Base-by-base conservation (phyloP, 1,140 invertebrate species). In the Babylonia areolata region DNA sequence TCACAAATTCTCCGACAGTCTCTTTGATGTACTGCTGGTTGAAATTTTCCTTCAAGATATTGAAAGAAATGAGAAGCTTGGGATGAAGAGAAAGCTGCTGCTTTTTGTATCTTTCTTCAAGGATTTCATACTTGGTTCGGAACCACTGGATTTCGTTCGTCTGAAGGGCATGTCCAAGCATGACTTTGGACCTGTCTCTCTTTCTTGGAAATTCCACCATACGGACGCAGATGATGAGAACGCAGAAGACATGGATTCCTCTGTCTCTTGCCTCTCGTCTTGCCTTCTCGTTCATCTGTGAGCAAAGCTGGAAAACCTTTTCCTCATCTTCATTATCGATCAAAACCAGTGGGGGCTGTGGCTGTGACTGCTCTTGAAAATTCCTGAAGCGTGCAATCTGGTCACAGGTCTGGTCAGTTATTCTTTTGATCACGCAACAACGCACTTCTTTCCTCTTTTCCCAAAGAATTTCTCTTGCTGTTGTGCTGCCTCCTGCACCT, bases 281-380 rank as follows among this genome's bases (percentile, higher is more conserved):
- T 0, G 87, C 88, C 58, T 71, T 85, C 73, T 88, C 87, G 31
- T 88, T 85, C 79, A 89, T 31, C 51, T 88, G 82, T 23, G 85
- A 78, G 28, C 69, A 73, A 33, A 91, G 86, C 73, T 85, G 84
- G 31, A 87, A 79, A 37, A 79, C 83, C 71, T 87, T 89, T 81
- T 91, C 90, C 39, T 90, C 88, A 75, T 91, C 90, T 80, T 86
- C 81, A 86, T 90, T 91, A 51, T 91, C 90, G 37, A 91, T 84
- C 11, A 91, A 78, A 3, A 91, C 54, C 39, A 91, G 71, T 11
- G 88, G 80, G 2, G 90, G 89, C 54, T 85, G 85, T n/a, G 88
- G 87, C 2, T 35, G 42, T 20, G 64, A 40, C 31, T 73, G 64
- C 28, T 90, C 89, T 79, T 88, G 81, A 80, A 82, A 90, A 33